Evolutionary conservation across 2,888 invertebrate species (phyloP).

Genomic region (Deroplatys truncata): DNA sequence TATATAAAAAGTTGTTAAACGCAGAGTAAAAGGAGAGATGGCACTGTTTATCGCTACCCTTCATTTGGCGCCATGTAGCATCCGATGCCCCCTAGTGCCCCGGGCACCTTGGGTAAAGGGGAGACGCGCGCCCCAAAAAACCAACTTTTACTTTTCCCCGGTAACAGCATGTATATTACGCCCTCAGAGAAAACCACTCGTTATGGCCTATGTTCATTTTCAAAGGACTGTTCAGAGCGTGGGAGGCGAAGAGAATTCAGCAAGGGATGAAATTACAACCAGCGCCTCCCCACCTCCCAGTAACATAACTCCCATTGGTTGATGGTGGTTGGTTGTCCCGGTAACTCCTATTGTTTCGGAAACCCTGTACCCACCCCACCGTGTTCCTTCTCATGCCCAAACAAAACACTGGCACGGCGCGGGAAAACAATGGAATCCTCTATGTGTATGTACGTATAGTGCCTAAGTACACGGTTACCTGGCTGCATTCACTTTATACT

Average conservation of each 20-base stretch:
- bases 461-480: not conserved
- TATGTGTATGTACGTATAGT: not conserved
- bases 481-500: not conserved
- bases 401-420: conserved; percentile 17
- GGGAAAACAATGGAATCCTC: conserved; percentile 6
- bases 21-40: not conserved
- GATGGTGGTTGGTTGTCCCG: conserved; percentile 9
- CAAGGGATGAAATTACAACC: conserved; percentile 8
- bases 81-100: not conserved
- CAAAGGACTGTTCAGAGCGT: not conserved
- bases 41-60: not conserved
- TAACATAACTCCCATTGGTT: conserved; percentile 14
- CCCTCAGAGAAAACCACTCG: not conserved
- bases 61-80: not conserved
- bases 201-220: not conserved
- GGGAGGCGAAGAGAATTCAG: not conserved
- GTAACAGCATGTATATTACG: not conserved
- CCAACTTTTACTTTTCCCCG: not conserved
- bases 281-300: not conserved
- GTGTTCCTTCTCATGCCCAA: conserved; percentile 7
- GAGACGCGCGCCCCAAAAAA: not conserved
- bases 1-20: no score
- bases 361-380: not conserved
- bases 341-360: conserved; percentile 19
- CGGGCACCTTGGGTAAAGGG: not conserved